Percentiles rank a stretch among this genome's conserved stretches.
phyloP scores from a whole-genome alignment of 2,888 invertebrate genomes.

The Noctua janthe region DNA sequence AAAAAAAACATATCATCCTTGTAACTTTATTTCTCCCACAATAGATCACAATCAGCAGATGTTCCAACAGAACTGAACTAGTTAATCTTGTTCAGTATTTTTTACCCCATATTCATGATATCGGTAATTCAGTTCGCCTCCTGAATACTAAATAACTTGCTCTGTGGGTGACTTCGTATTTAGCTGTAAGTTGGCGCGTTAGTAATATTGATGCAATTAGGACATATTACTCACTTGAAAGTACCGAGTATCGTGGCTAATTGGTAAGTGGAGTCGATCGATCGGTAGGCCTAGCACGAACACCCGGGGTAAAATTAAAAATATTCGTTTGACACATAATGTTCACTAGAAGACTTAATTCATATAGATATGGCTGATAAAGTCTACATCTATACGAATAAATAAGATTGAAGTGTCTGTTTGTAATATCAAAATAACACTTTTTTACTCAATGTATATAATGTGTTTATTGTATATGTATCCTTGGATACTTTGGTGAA shows the following conservation, averaged over 20 bases:
- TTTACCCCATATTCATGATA: constrained; percentile 51
- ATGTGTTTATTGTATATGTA: no score
- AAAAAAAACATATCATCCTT: not conserved
- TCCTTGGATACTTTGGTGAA: no score
- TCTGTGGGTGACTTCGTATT: constrained; percentile 26
- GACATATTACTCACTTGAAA: constrained; percentile 46
- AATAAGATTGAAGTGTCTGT: no score
- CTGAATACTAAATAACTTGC: constrained; percentile 50
- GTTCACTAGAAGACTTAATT: no score
- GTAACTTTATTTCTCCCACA: not conserved
- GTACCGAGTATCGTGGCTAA: constrained; percentile 22
- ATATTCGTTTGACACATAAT: no score
- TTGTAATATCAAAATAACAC: no score
- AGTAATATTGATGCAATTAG: constrained; percentile 48
- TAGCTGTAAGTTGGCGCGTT: constrained; percentile 1
- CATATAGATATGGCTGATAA: no score
- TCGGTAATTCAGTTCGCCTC: constrained; percentile 40
- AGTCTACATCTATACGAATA: no score
- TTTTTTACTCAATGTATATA: no score
- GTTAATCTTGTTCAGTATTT: constrained; percentile 42
- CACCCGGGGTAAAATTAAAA: not conserved
- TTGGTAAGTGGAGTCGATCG: constrained; percentile 19
- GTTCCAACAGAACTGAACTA: constrained; percentile 22
- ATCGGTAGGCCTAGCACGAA: not conserved
- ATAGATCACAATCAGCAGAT: constrained; percentile 54